Conservation (phyloP, 1,140 invertebrate species). For the Globodera ellingtonae region DNA sequence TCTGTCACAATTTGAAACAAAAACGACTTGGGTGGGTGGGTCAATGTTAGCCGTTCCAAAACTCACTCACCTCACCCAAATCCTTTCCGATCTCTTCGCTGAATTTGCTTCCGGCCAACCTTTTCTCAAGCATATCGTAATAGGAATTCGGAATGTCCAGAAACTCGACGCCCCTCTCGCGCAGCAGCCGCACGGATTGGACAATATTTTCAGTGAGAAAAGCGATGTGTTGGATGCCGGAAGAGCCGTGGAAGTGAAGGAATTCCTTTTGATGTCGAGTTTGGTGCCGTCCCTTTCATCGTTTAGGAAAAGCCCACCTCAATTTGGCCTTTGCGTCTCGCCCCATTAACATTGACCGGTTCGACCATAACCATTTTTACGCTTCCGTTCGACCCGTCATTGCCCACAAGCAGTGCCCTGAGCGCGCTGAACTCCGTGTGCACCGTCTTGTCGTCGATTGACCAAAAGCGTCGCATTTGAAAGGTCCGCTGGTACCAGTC, state of each 20-base stretch:
- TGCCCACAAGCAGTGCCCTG: conserved; percentile 85
- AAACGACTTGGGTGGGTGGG: no score
- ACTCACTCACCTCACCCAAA: not conserved
- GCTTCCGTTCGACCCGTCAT: conserved; percentile 27
- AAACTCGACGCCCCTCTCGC: conserved; percentile 83
- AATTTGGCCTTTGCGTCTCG: conserved; percentile 40
- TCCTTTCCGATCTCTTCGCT: not conserved
- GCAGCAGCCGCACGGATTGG: conserved; percentile 76
- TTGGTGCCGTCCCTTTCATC: no score
- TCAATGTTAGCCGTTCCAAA: not conserved
- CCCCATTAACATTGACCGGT: conserved; percentile 29
- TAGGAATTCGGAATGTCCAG: conserved; percentile 85
- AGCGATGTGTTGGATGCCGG: conserved; percentile 96
- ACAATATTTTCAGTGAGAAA: conserved; percentile 90
- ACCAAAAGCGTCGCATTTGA: conserved; percentile 97
- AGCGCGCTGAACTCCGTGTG: conserved; percentile 90
- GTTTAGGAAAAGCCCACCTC: conserved; percentile 23
- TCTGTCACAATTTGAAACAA: conserved; percentile 40
- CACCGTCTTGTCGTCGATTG: conserved; percentile 90
- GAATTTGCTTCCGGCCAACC: conserved; percentile 74
- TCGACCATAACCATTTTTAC: conserved; percentile 40
- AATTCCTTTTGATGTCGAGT: conserved; percentile 84
- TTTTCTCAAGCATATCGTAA: conserved; percentile 81
- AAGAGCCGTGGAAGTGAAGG: conserved; percentile 93
- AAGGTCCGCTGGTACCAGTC: conserved; percentile 91